A percentile compares a stretch with the other conserved stretches of the same genome.
These are phyloP conservation scores for Miltochrista miniata DNA, from an alignment of 2,888 invertebrate species.

Conservation along the genomic window DNA sequence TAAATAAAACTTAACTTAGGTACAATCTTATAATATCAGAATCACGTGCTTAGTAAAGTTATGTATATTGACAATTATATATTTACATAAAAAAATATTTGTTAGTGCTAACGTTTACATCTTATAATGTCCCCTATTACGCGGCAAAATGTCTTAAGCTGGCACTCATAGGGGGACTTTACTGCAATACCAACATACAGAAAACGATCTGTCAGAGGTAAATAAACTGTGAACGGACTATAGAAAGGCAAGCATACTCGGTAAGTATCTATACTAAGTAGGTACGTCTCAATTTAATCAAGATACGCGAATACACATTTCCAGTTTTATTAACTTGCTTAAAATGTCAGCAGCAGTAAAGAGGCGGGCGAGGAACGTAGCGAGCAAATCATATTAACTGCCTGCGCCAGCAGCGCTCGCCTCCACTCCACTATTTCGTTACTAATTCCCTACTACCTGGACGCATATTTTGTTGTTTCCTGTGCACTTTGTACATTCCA, in stretches of 20 bases:
- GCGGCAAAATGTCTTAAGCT: no score
- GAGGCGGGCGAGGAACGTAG: constrained; percentile 24
- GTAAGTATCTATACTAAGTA: not conserved
- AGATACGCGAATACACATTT: constrained; percentile 38
- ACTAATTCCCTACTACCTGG: constrained; percentile 46
- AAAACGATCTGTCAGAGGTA: no score
- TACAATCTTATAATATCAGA: no score
- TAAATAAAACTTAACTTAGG: no score
- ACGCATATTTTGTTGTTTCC: constrained; percentile 22
- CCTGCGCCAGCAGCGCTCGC: constrained; percentile 35
- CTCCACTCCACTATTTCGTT: constrained; percentile 45
- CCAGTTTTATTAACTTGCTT: constrained; percentile 67
- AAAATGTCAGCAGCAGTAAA: constrained; percentile 51
- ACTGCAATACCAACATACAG: no score
- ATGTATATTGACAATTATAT: no score
- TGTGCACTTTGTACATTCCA: constrained; percentile 7
- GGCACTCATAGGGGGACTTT: no score
- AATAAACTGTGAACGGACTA: no score
- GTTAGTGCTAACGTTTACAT: no score
- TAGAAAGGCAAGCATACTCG: constrained; percentile 9
- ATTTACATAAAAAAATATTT: no score
- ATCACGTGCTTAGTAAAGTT: no score
- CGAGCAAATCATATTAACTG: constrained; percentile 69
- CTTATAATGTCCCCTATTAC: no score
- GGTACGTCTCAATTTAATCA: constrained; percentile 40